These are phyloP conservation scores for Tetrapedia diversipes DNA, from an alignment of 2,888 invertebrate species.

Conservation along the genomic window DNA sequence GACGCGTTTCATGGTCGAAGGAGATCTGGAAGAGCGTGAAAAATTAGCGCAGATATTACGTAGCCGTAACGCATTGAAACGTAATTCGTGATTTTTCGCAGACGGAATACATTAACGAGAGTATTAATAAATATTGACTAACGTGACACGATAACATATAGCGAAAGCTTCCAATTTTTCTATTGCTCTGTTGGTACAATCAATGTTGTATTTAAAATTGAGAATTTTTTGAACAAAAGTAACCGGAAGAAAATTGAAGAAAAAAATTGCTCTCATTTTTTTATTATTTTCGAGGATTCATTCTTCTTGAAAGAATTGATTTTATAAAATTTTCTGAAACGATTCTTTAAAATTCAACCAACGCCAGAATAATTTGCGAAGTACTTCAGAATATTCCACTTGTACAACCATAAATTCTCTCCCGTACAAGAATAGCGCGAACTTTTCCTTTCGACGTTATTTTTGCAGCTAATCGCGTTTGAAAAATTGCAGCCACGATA, in stretches of 20 bases:
- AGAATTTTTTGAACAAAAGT: background rate
- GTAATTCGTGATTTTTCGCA: background rate
- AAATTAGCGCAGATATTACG: background rate
- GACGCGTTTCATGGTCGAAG: background rate
- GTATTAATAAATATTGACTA: background rate
- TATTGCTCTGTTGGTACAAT: background rate
- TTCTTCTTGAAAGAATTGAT: too few relatives aligned
- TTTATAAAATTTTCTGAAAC: too few relatives aligned
- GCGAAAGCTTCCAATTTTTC: background rate
- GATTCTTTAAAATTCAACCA: too few relatives aligned
- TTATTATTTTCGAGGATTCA: too few relatives aligned
- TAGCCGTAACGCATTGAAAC: background rate
- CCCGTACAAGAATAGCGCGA: background rate
- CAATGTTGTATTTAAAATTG: background rate
- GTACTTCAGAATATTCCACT: background rate
- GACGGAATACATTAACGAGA: background rate
- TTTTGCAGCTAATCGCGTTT: background rate
- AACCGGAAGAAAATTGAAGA: too few relatives aligned
- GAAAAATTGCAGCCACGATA: slow-evolving; percentile 23
- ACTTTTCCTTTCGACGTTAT: background rate
- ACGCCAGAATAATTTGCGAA: too few relatives aligned
- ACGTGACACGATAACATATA: background rate
- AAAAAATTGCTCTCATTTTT: too few relatives aligned
- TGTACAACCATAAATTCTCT: background rate
- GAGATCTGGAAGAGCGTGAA: background rate